A percentile compares a stretch with the other conserved stretches of the same genome.
These are phyloP conservation scores for Harpalus rufipes DNA, from an alignment of 2,888 invertebrate species.

Conservation along the genomic window DNA sequence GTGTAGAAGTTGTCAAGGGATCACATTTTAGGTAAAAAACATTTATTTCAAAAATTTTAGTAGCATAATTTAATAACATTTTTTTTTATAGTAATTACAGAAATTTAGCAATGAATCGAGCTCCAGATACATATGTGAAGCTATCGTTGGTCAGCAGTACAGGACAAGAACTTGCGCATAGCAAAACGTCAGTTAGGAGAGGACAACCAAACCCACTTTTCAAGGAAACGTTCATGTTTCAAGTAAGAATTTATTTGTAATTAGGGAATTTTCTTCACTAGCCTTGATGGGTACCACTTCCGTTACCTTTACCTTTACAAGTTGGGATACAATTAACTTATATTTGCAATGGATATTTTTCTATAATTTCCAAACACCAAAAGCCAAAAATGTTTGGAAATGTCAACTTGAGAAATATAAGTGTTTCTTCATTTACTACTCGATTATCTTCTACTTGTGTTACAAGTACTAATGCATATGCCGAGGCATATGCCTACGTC, in stretches of 20 bases:
- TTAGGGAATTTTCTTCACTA: too few species aligned
- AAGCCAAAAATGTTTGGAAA: too few species aligned
- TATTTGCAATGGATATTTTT: too few species aligned
- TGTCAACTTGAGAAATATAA: too few species aligned
- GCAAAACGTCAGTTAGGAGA: constrained; percentile 94
- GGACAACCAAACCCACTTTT: constrained; percentile 97
- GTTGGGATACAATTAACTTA: too few species aligned
- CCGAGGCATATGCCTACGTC: too few species aligned
- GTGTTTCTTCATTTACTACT: too few species aligned
- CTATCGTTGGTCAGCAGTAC: constrained; percentile 94
- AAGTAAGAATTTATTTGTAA: constrained; percentile 79
- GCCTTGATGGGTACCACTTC: too few species aligned
- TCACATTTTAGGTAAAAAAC: constrained; percentile 81
- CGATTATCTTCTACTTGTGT: too few species aligned
- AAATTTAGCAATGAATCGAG: constrained; percentile 87
- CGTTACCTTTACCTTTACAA: too few species aligned
- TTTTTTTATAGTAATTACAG: constrained; percentile 75
- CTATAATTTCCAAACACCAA: too few species aligned
- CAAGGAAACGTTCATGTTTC: constrained; percentile 97
- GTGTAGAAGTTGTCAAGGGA: constrained; percentile 92
- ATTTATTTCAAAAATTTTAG: neutral
- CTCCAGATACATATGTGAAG: constrained; percentile 97
- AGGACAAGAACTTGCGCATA: constrained; percentile 94
- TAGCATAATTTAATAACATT: neutral
- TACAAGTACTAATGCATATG: too few species aligned